Evolutionary conservation across 2,888 invertebrate genomes (phyloP).

Genomic region (Thera britannica): DNA sequence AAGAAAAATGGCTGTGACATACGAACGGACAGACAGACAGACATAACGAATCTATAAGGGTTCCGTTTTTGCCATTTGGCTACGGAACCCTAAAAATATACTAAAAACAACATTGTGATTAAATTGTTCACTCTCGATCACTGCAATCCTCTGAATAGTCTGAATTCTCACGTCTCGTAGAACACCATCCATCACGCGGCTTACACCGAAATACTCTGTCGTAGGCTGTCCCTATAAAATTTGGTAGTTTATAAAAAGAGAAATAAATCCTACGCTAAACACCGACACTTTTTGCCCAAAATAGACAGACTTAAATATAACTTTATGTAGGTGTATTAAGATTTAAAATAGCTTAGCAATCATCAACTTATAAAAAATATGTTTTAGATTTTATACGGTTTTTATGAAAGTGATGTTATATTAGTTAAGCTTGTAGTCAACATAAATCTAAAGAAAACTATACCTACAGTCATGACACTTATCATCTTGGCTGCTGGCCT

Average conservation of each 20-base stretch:
- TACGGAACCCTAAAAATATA: too few relatives aligned
- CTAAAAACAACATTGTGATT: not conserved
- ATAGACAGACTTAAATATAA: not conserved
- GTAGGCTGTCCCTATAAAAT: slow-evolving; percentile 33
- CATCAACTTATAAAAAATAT: too few relatives aligned
- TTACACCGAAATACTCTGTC: slow-evolving; percentile 20
- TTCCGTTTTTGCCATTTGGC: too few relatives aligned
- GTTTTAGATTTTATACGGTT: too few relatives aligned
- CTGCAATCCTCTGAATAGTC: slow-evolving; percentile 1
- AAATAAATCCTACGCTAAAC: slow-evolving; percentile 42
- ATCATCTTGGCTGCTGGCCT: too few relatives aligned
- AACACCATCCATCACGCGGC: slow-evolving; percentile 26
- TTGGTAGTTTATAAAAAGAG: slow-evolving; percentile 36
- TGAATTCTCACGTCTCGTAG: slow-evolving; percentile 6
- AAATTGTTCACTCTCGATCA: slow-evolving; percentile 4
- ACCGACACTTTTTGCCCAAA: slow-evolving; percentile 24
- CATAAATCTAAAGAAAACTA: too few relatives aligned
- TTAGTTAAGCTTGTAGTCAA: too few relatives aligned
- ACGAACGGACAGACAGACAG: too few relatives aligned
- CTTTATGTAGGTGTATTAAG: not conserved
- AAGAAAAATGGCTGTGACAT: too few relatives aligned
- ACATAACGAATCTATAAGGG: too few relatives aligned
- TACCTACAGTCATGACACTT: too few relatives aligned
- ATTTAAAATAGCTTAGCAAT: not conserved
- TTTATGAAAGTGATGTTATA: too few relatives aligned